Evolutionary conservation across 1,140 invertebrate species (phyloP), one percentile per base, ranked within the genome.

Genomic region (Drosophila sucinea): DNA sequence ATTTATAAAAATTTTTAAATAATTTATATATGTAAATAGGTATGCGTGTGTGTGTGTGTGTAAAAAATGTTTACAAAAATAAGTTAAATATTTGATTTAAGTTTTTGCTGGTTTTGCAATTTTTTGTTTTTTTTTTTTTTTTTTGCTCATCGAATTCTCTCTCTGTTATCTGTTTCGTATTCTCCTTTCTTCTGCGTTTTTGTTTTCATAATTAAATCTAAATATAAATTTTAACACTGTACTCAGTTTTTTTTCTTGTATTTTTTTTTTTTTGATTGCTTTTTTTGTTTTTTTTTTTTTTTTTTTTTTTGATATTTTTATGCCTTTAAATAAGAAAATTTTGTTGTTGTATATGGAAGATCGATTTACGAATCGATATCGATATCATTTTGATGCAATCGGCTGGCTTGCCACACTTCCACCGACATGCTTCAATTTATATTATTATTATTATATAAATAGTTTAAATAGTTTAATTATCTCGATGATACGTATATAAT

Each of bases 21-120:
- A 62, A 68, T 47, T 76, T 63, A 51, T 64, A 68, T 76, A 23
- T 30, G 6, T 73, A 55, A 55, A n/a, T 25, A 7, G 5, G 17
- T 47, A 27, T 51, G 7, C 27, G 65, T 56, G 75, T 62, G 41
- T 64, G 29, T 17, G 5, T 32, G 10, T 73, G 35, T 73, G 30
- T 33, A 51, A 8, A 51, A 51, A 33, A 10, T 70, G 27, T 61
- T 56, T 76, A 64, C 44, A 75, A 73, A 63, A 73, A 77, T 73
- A 61, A 77, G 82, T 77, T 85, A 70, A 75, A 84, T 73, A 77
- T 69, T 70, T 77, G 35, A 58, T 56, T 80, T 85, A 77, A 81
- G 65, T 82, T 78, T 57, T 76, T 79, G 58, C 27, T 61, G 57
- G 57, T 7, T 35, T 35, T 57, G 54, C 11, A 32, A 17, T 57